A percentile compares a stretch with the other conserved stretches of the same genome.
These are phyloP conservation scores for Bursaphelenchus okinawaensis DNA, from an alignment of 2,888 invertebrate species.

Conservation along the genomic window DNA sequence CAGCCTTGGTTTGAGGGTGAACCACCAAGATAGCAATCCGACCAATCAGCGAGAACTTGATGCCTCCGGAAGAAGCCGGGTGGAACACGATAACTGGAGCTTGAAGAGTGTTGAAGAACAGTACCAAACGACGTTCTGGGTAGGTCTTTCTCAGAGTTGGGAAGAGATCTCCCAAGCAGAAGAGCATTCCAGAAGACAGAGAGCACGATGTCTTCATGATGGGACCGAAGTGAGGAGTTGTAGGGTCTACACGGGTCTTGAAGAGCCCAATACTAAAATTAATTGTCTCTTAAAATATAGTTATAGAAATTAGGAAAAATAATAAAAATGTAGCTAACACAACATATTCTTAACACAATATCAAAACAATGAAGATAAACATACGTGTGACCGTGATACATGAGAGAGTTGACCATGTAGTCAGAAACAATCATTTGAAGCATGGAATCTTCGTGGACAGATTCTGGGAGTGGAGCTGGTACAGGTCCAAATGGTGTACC, in stretches of 20 bases:
- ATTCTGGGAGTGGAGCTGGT: conserved; percentile 21
- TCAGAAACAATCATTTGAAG: conserved; percentile 40
- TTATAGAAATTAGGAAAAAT: too few relatives aligned
- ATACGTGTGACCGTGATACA: conserved; percentile 54
- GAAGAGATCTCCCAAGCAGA: conserved; percentile 55
- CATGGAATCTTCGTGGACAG: conserved; percentile 32
- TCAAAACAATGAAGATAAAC: conserved; percentile 4
- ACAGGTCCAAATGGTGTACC: conserved; percentile 40
- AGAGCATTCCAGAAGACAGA: conserved; percentile 40
- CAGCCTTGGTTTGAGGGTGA: conserved; percentile 30
- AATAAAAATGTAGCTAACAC: too few relatives aligned
- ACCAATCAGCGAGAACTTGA: conserved; percentile 32
- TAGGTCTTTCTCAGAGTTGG: conserved; percentile 40
- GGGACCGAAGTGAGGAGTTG: conserved; percentile 53
- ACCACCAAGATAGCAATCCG: conserved; percentile 44
- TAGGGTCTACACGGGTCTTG: conserved; percentile 53
- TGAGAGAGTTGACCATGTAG: conserved; percentile 50
- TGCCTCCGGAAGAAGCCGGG: conserved; percentile 29
- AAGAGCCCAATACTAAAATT: conserved; percentile 50
- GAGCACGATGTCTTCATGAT: conserved; percentile 55
- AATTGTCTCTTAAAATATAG: too few relatives aligned
- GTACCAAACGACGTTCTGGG: conserved; percentile 30
- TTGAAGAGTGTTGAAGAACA: conserved; percentile 31
- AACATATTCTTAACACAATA: too few relatives aligned
- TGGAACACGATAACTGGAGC: conserved; percentile 41